These are phyloP conservation scores for Steinernema scapterisci DNA, from an alignment of 2,888 invertebrate species.

Conservation along the genomic window DNA sequence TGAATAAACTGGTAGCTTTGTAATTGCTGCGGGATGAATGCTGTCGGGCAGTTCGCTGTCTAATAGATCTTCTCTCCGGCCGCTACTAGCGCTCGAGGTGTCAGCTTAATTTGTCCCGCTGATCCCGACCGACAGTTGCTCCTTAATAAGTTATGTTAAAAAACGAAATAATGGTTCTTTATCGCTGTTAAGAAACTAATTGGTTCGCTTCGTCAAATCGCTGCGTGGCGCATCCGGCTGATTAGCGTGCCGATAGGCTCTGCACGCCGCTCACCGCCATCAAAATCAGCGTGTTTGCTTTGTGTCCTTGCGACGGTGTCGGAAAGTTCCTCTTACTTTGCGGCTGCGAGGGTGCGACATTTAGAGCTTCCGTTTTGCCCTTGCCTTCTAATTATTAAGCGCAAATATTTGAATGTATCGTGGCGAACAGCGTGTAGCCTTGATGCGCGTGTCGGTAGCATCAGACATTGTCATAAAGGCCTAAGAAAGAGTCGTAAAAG, in stretches of 20 bases:
- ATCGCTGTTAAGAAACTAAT: constrained; percentile 8
- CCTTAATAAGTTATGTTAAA: constrained; percentile 21
- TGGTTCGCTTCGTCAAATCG: constrained; percentile 21
- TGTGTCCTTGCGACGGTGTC: constrained; percentile 11
- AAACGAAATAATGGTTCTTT: not conserved
- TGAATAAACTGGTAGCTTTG: not conserved
- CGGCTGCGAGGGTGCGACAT: not conserved
- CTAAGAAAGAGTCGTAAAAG: constrained; percentile 28
- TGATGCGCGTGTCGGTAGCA: not conserved
- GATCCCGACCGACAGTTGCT: constrained; percentile 17
- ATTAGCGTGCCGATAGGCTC: not conserved
- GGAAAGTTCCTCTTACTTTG: not conserved
- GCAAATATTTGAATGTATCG: constrained; percentile 23
- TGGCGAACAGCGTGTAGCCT: not conserved
- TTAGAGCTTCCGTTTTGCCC: not conserved
- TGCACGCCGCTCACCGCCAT: not conserved
- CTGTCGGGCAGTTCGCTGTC: not conserved
- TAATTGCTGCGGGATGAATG: not conserved
- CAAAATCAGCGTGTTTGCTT: constrained; percentile 11
- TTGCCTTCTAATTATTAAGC: constrained; percentile 18
- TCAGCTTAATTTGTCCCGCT: not conserved
- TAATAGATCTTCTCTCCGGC: constrained; percentile 1
- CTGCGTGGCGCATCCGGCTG: constrained; percentile 19
- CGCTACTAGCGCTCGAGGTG: not conserved
- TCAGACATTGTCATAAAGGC: constrained; percentile 13